Base-by-base conservation (phyloP, 2,888 invertebrate genomes). In the Drosophila demipolita region DNA sequence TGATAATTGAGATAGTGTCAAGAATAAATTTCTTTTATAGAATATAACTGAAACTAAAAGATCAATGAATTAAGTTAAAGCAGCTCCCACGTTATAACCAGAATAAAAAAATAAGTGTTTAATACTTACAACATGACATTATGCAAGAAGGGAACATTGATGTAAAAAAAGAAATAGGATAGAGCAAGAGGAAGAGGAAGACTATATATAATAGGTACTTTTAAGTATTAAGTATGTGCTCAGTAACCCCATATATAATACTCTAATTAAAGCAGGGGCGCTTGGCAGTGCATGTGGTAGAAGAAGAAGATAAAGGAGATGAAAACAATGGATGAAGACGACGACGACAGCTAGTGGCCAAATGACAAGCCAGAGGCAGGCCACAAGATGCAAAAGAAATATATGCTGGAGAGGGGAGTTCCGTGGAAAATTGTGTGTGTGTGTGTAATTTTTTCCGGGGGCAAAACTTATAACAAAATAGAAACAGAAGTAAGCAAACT, bases 401-500 rank as follows among this genome's bases (percentile, higher is more conserved):
- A 6, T 36, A 26, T 17, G 1, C 33, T 11, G 26, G 1, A 32
- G 23, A 38, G 40, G 45, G 58, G 23, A 35, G 45, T 42, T 35
- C 11, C 23, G 38, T 35, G 33, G 36, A 40, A 42, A 48, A 32
- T 29, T 36, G 17, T 67, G 40, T 48, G 26, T 23, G 20, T 62
- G 45, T 63, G 57, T 35, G 36, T 71, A 26, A 52, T 52, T 69
- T 66, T 80, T 45, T 83, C 78, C 79, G 76, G 77, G 78, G 74
- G 73, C 76, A 72, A 86, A 87, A 82, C 87, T 78, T 87, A 86
- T 85, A 84, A 89, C 89, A 82, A 80, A 89, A 88, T 86, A 89
- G 85, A 88, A 86, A 85, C 85, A 87, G 78, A 89, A 84, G 88
- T 69, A 73, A 89, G 85, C 89, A 89, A 86, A 87, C 85, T 54